These are phyloP conservation scores for Upupa epops DNA, from an alignment of 2,113 vertebrate species.

Conservation along the genomic window DNA sequence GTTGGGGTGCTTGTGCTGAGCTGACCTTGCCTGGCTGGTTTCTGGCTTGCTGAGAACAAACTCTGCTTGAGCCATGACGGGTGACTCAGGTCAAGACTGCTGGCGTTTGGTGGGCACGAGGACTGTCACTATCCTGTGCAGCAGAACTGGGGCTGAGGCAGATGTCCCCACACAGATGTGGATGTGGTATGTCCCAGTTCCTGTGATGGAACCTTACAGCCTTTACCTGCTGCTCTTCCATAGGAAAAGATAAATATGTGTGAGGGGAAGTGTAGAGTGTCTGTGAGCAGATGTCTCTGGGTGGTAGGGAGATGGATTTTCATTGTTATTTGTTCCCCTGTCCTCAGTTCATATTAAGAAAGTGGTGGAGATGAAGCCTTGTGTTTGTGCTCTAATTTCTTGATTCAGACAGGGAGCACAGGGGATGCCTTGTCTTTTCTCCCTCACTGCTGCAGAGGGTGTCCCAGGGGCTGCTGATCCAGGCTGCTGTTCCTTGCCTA, in stretches of 20 bases:
- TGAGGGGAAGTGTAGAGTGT: background rate
- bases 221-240: conserved; percentile 32
- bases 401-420: accelerated
- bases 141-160: background rate
- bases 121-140: accelerated
- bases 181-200: background rate
- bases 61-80: background rate
- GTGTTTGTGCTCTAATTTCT: background rate
- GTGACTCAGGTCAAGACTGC: conserved; percentile 26
- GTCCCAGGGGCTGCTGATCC: accelerated
- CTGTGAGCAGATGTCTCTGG: conserved; percentile 34
- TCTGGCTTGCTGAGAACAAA: background rate
- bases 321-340: background rate
- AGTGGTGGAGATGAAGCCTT: background rate
- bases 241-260: background rate
- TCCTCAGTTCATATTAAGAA: conserved; percentile 8
- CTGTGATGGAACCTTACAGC: background rate
- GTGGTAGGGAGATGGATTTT: background rate
- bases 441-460: accelerated
- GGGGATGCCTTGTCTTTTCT: accelerated
- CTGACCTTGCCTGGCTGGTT: conserved; percentile 40
- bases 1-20: background rate
- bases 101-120: background rate
- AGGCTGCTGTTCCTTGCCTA: background rate
- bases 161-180: accelerated